These are phyloP conservation scores for Troglohyphantes excavatus DNA, from an alignment of 2,888 invertebrate species.

Conservation along the genomic window DNA sequence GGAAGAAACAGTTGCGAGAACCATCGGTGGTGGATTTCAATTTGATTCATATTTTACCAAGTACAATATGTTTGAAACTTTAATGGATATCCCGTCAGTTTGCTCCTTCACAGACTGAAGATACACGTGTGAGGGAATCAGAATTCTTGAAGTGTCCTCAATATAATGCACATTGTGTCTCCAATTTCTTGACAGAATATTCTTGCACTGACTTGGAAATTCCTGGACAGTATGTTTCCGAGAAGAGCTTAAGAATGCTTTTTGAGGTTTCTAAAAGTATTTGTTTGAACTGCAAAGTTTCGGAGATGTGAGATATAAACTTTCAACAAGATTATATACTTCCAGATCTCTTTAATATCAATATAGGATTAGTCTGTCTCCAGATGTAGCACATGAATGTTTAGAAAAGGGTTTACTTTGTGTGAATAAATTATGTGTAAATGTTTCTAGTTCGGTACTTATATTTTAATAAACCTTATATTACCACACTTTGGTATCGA, in stretches of 20 bases:
- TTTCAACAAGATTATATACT: too few relatives aligned
- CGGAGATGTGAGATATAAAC: not conserved
- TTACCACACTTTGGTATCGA: too few relatives aligned
- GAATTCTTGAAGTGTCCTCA: conserved; percentile 17
- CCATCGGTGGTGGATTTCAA: conserved; percentile 20
- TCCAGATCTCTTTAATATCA: too few relatives aligned
- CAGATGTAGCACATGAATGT: too few relatives aligned
- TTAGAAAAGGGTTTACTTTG: too few relatives aligned
- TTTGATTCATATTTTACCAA: conserved; percentile 20
- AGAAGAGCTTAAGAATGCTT: not conserved
- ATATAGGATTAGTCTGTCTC: too few relatives aligned
- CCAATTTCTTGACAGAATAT: not conserved
- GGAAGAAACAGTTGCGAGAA: conserved; percentile 34
- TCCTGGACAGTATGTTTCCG: not conserved
- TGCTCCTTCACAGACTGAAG: conserved; percentile 26
- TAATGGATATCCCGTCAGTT: conserved; percentile 6
- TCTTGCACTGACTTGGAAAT: not conserved
- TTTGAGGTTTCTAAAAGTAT: not conserved
- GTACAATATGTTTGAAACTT: conserved; percentile 24
- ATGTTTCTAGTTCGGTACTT: too few relatives aligned
- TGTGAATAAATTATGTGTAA: too few relatives aligned
- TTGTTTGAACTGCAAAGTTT: not conserved
- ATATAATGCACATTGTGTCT: not conserved
- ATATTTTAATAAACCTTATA: too few relatives aligned
- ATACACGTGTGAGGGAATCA: conserved; percentile 1